phyloP scores from a whole-genome alignment of 2,113 vertebrate species.

The Poecilia latipinna region DNA sequence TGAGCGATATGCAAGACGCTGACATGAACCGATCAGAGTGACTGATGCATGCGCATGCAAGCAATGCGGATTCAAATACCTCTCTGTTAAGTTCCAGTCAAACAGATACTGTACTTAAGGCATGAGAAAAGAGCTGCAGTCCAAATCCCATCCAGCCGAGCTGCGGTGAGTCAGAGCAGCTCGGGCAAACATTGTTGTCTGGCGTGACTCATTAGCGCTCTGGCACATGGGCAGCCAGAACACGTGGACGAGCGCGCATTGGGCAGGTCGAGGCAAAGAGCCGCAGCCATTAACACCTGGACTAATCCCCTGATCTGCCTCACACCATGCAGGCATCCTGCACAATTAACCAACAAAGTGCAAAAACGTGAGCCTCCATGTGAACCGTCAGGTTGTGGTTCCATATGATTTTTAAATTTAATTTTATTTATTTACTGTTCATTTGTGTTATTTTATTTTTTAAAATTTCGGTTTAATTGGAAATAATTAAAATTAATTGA shows the following conservation, averaged over 20 bases:
- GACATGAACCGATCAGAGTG: constrained; percentile 7
- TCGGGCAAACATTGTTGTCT: constrained; percentile 64
- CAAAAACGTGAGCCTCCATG: constrained; percentile 6
- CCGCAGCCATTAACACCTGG: constrained; percentile 49
- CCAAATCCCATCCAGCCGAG: constrained; percentile 45
- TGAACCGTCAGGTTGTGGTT: constrained; percentile 1
- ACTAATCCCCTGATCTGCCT: constrained; percentile 28
- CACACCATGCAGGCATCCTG: constrained; percentile 6
- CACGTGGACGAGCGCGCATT: constrained; percentile 67
- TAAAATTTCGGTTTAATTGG: too few species aligned
- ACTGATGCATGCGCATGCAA: constrained; percentile 2
- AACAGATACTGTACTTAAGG: constrained; percentile 46
- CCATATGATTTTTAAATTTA: too few species aligned
- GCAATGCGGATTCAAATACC: constrained; percentile 16
- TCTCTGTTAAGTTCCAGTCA: constrained; percentile 31
- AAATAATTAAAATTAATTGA: too few species aligned
- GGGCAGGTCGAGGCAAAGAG: constrained; percentile 55
- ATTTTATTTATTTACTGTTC: background rate
- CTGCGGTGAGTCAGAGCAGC: constrained; percentile 61
- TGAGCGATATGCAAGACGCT: constrained; percentile 25
- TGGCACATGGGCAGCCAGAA: constrained; percentile 62
- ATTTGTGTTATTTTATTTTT: too few species aligned
- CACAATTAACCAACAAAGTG: background rate
- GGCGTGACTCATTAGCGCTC: constrained; percentile 63
- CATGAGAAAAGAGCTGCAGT: constrained; percentile 60